Conservation (phyloP, 1,140 invertebrate species). For the Drosophila willistoni region DNA sequence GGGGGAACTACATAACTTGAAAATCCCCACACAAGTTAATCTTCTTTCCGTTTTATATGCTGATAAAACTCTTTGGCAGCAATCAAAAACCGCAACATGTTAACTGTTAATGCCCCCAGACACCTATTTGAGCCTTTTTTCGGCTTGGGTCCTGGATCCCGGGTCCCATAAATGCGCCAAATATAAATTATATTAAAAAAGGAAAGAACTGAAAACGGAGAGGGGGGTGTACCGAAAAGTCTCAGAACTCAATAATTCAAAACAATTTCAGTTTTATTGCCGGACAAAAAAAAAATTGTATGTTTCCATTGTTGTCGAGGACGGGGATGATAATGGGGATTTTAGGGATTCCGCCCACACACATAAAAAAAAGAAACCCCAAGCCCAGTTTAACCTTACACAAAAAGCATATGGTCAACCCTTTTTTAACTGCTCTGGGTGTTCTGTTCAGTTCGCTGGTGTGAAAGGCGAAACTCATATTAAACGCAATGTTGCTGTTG, state of each 20-base stretch:
- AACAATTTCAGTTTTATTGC: slow-evolving; percentile 78
- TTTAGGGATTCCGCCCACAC: slow-evolving; percentile 34
- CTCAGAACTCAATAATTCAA: slow-evolving; percentile 77
- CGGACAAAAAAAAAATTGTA: slow-evolving; percentile 43
- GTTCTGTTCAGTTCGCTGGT: slow-evolving; percentile 28
- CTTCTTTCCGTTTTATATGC: slow-evolving; percentile 56
- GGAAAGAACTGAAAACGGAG: slow-evolving; percentile 19
- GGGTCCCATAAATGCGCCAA: slow-evolving; percentile 59
- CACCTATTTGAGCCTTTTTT: slow-evolving; percentile 68
- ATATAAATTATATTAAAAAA: slow-evolving; percentile 77
- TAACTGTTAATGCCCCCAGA: slow-evolving; percentile 79
- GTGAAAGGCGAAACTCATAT: slow-evolving; percentile 72
- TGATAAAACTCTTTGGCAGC: slow-evolving; percentile 71
- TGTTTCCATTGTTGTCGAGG: slow-evolving; percentile 40
- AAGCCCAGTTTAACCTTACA: slow-evolving; percentile 73
- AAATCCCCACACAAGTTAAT: slow-evolving; percentile 19
- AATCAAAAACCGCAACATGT: slow-evolving; percentile 79
- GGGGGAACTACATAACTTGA: background rate
- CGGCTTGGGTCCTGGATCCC: slow-evolving; percentile 19
- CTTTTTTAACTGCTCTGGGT: slow-evolving; percentile 40
- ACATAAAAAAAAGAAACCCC: slow-evolving; percentile 10
- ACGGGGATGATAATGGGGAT: background rate
- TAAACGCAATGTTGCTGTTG: slow-evolving; percentile 12
- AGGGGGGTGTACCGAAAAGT: slow-evolving; percentile 30
- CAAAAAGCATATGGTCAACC: slow-evolving; percentile 63